Base-by-base conservation (phyloP, 1,140 invertebrate species). In the Nylanderia fulva region DNA sequence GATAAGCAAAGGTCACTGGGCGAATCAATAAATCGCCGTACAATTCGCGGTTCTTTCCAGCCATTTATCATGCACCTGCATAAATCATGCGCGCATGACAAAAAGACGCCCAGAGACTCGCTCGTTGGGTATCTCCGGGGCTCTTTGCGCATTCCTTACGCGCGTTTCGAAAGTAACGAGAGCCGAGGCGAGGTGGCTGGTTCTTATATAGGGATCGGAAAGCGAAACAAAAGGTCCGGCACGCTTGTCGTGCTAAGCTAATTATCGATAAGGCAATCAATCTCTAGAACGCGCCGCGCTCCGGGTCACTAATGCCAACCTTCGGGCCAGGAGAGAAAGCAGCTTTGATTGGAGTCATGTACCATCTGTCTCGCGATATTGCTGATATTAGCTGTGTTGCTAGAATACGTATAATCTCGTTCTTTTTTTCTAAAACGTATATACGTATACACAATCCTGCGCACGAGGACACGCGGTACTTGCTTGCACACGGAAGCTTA, bases 241-340 rank as follows among this genome's bases (percentile, higher is more conserved):
- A 83, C 84, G 86, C 56, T 88, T 71, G 86, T 90, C 88, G 86
- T 86, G 90, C 86, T 45, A 86, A 63, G 85, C 86, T 91, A 92
- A 92, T 91, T 91, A 92, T 88, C 91, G 92, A 92, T 92, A 92
- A 91, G 89, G 88, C 87, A 88, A 92, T 92, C 92, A 90, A 90
- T 90, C 88, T 90, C 63, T 61, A 68, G 64, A 85, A 82, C 72
- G 88, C 77, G 87, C 88, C 76, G 85, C 58, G 52, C 66, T 71
- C 71, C 84, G 87, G 92, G 88, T 91, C 87, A 88, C 86, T 91
- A 85, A 83, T 84, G 86, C 80, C 86, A 91, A 91, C 86, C 91
- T 90, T 86, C 85, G 85, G 90, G 85, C 90, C 71, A 54, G 63
- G 91, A 89, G 91, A 92, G 92, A 93, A 93, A 93, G 91, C 91